Base-by-base conservation (phyloP, 2,888 invertebrate genomes). In the Mythimna albipuncta region DNA sequence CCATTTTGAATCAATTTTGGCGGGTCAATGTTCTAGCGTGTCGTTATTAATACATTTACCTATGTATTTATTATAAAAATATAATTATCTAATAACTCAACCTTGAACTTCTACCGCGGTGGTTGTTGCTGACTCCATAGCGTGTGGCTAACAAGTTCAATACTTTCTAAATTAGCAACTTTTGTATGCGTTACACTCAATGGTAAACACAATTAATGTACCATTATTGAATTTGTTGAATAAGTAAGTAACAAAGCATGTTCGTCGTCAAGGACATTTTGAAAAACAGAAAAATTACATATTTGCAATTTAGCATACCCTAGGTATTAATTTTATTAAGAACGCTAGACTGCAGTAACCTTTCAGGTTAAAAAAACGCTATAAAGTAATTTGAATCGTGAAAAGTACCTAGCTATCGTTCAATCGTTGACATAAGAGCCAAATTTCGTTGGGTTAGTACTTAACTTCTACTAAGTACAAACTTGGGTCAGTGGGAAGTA, bases 71-170 rank as follows among this genome's bases (percentile, higher is more conserved):
- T 72, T 52, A 7, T 19, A 19, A 7, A 68, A 70, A 70, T 32
- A 41, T 83, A 72, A 69, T 74, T 64, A 77, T 77, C 67, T 79
- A 73, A 77, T 59, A 44, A 16, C n/a, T 32, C 21, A 64, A 58
- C 85, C 83, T 81, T 84, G 79, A 83, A 79, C 73, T 74, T 61
- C 65, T 67, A 70, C 50, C 62, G 47, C 21, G 67, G 38, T 32
- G 50, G 57, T 82, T 83, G 66, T 80, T 64, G 67, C 72, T 50
- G 73, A 69, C 16, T 55, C 61, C 65, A 50, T 69, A 63, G 54
- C 81, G 55, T 74, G 35, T 57, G 58, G 66, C 55, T 69, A 65
- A 66, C 69, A 77, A 81, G 54, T 77, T 74, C 59, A 65, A 74
- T 77, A 81, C 61, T 74, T 82, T 77, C 54, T 21, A 72, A 80